Base-by-base conservation (phyloP, 2,113 vertebrate genomes). In the Planiliza haematocheilus region DNA sequence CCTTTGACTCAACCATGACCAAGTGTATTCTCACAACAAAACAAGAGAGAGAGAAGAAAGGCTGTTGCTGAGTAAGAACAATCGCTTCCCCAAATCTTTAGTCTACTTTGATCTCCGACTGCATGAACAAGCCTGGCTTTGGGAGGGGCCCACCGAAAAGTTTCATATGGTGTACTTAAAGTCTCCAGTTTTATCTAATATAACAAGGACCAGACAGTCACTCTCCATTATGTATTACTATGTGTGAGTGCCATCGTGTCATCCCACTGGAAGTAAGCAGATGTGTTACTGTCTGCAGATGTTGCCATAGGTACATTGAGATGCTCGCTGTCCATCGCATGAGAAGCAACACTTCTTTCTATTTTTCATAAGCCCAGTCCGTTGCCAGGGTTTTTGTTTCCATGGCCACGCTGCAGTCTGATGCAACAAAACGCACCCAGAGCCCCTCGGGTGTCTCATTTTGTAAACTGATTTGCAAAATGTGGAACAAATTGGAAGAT, bases 351-450 rank as follows among this genome's bases (percentile, higher is more conserved):
- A 42, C 77, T 85, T 76, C 57, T 58, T 65, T 79, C 83, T 86
- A 70, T 89, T 90, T 85, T 81, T 91, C 79, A 88, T 81, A 68
- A 88, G 84, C 64, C 78, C 59, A 52, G 82, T 63, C 57, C 55
- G 85, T 92, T 93, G 86, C 91, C 90, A 88, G 67, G 91, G 86
- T 83, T 86, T 88, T 85, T 70, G 90, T 92, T 93, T 86, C 90
- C 87, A 91, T 90, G 86, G 86, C 53, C 81, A 90, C 88, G n/a
- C 74, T 82, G 79, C 89, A 86, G 85, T 81, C 82, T 88, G 86
- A 88, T 86, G 88, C 86, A 91, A 91, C 87, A 90, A 87, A 81
- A 84, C 81, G 60, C 50, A 60, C 53, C 38, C 85, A 82, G 73
- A 88, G 18, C 24, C 24, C 24, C 24, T 5, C 3, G 24, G 5